Base-by-base conservation (phyloP, 2,888 invertebrate genomes). In the Aleiodes testaceus region DNA sequence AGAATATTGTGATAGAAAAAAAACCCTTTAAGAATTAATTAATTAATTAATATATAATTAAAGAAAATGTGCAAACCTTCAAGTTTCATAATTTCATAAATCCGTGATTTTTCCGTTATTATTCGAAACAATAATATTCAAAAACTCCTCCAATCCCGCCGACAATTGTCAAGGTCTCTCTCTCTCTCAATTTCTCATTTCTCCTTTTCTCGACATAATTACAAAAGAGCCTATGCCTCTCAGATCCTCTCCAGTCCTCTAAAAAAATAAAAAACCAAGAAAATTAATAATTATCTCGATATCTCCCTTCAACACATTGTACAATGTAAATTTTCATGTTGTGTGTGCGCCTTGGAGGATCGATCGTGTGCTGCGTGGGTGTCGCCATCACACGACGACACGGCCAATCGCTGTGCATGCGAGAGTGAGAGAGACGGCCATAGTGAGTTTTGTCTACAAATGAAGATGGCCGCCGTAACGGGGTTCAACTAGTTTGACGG, bases 341-440 rank as follows among this genome's bases (percentile, higher is more conserved):
- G 55, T 14, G 55, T 26, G 55, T 50, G 42, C 66, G 71, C 66
- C 65, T 50, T 22, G 44, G 66, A 66, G 44, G 61, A 74, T 74
- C 72, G 72, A 74, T 72, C 72, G 69, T 50, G 49, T 14, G 30
- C 22, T 52, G 66, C 61, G 66, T 65, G 71, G 53, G 77, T 76
- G 76, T 47, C 70, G 74, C 75, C 77, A 76, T 77, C 77, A 61
- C 49, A 55, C 77, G 77, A 59, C 74, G 63, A 66, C 65, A 44
- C 53, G 50, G 14, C 66, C 22, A 70, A 76, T 71, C 72, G 50
- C 70, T 36, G 26, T 47, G n/a, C 2, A 3, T 47, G 47, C 5
- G 14, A 47, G 47, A 47, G 3, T 6, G 47, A 7, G 45, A 22
- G 63, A 22, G 63, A 26, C 4, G 5, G 26, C 26, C 3, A 26